Conservation (phyloP, 2,797 vertebrate genomes). For the Naso thynnoides region DNA sequence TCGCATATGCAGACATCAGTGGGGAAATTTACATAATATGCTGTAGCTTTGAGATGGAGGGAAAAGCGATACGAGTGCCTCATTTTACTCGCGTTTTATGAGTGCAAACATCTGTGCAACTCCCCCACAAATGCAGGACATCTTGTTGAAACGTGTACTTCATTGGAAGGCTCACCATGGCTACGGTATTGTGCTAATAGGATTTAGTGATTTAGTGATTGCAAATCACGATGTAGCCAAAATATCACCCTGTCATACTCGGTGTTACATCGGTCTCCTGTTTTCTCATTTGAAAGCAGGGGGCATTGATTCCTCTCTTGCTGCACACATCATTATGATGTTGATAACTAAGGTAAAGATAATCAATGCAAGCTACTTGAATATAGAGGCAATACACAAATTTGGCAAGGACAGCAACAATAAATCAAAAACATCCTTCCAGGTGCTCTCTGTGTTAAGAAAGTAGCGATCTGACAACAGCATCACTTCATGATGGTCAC, state of each 20-base stretch:
- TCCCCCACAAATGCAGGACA: constrained; percentile 49
- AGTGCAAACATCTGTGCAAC: constrained; percentile 57
- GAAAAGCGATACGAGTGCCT: constrained; percentile 18
- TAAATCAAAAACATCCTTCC: no score
- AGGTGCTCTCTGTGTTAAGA: no score
- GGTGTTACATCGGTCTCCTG: constrained; percentile 7
- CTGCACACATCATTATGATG: constrained; percentile 6
- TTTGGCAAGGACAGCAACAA: no score
- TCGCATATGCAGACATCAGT: constrained; percentile 42
- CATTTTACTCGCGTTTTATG: constrained; percentile 41
- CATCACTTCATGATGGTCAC: no score
- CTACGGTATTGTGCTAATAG: constrained; percentile 64
- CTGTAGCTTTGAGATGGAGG: constrained; percentile 23
- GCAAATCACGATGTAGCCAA: constrained; percentile 33
- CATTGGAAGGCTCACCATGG: constrained; percentile 68
- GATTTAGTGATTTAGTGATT: constrained; percentile 75
- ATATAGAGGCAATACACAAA: no score
- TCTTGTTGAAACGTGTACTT: constrained; percentile 56
- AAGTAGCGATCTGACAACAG: no score
- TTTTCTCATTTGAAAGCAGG: constrained; percentile 29
- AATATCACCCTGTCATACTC: constrained; percentile 47
- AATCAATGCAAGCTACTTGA: constrained; percentile 27
- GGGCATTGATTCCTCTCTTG: constrained; percentile 13
- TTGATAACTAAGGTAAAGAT: constrained; percentile 51
- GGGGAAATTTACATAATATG: constrained; percentile 53